Evolutionary conservation across 2,113 vertebrate genomes (phyloP).

Genomic region (Fukomys damarensis): DNA sequence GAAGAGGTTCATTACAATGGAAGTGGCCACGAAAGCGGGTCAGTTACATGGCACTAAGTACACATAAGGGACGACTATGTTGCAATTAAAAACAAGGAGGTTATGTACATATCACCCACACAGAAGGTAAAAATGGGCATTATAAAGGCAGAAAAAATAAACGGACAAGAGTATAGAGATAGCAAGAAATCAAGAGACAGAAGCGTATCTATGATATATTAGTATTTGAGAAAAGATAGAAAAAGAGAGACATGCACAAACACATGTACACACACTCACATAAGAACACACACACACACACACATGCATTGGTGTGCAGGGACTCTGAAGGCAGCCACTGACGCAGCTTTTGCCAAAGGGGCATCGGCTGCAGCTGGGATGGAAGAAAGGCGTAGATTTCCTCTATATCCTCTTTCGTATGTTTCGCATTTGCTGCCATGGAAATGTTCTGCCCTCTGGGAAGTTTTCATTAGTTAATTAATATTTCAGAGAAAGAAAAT

Average conservation of each 20-base stretch:
- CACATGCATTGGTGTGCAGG: background rate
- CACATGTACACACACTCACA: background rate
- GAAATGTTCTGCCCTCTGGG: constrained; percentile 3
- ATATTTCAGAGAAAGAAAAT: constrained; percentile 56
- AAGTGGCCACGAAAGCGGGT: background rate
- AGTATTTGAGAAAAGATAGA: background rate
- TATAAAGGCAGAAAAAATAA: background rate
- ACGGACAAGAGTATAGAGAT: background rate
- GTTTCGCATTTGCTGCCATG: constrained; percentile 37
- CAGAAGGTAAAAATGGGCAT: background rate
- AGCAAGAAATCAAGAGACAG: background rate
- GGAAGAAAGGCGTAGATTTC: background rate
- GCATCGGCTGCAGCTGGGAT: background rate
- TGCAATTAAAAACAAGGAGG: background rate
- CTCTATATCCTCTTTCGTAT: background rate
- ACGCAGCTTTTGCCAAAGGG: background rate
- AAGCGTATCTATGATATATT: background rate
- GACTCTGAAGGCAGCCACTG: background rate
- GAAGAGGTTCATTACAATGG: background rate
- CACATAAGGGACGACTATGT: background rate
- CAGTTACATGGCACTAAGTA: background rate
- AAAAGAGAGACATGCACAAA: background rate
- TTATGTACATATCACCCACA: background rate
- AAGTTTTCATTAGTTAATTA: constrained; percentile 48
- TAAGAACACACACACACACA: too few species aligned